phyloP scores from a whole-genome alignment of 2,113 vertebrate species.

The Ictalurus furcatus region DNA sequence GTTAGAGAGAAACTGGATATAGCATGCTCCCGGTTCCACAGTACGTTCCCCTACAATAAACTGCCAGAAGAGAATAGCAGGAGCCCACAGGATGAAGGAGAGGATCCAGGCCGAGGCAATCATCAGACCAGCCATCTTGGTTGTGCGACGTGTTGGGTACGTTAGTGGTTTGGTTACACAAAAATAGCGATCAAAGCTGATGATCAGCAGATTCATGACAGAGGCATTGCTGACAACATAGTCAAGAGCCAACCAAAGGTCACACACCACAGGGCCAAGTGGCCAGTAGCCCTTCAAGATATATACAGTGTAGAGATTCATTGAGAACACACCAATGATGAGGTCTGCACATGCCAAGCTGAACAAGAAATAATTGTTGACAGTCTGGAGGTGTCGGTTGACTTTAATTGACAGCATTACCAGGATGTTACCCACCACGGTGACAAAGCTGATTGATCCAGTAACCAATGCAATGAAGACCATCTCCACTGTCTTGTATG shows the following conservation, averaged over 20 bases:
- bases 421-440: constrained; percentile 93
- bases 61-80: constrained; percentile 98
- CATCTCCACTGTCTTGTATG: constrained; percentile 92
- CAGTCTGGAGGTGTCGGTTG: constrained; percentile 95
- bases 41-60: constrained; percentile 94
- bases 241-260: constrained; percentile 95
- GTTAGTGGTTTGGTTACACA: constrained; percentile 97
- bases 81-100: constrained; percentile 97
- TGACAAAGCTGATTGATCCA: constrained; percentile 93
- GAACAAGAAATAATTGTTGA: constrained; percentile 99
- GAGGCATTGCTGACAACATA: constrained; percentile 97
- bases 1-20: constrained; percentile 98
- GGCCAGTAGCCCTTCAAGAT: constrained; percentile 98
- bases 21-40: constrained; percentile 86
- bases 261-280: constrained; percentile 90
- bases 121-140: constrained; percentile 98
- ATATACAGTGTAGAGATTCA: constrained; percentile 96
- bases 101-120: constrained; percentile 95
- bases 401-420: constrained; percentile 99
- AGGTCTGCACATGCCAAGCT: constrained; percentile 93
- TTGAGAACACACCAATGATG: constrained; percentile 95
- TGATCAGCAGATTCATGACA: constrained; percentile 97
- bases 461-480: constrained; percentile 94
- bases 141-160: constrained; percentile 90
- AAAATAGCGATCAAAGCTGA: constrained; percentile 98